Evolutionary conservation across 2,797 vertebrate genomes (phyloP).

Genomic region (Lateolabrax maculatus): DNA sequence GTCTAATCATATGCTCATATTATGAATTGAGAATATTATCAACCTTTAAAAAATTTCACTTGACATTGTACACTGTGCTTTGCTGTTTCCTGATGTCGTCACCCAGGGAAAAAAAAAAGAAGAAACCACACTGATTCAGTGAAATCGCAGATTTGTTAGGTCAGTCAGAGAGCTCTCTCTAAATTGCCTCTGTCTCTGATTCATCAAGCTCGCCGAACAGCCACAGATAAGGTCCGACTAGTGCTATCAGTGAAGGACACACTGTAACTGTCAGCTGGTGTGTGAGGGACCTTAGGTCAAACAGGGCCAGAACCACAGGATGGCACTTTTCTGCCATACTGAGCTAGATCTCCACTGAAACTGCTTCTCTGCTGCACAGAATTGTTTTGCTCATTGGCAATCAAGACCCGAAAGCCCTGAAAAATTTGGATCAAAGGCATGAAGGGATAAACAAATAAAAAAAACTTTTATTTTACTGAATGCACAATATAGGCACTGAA

Average conservation of each 20-base stretch:
- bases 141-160: not conserved
- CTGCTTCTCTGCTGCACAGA: constrained; percentile 17
- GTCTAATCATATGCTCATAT: not conserved
- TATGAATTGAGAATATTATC: not conserved
- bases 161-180: not conserved
- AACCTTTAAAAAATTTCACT: not conserved
- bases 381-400: constrained; percentile 23
- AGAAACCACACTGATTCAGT: not conserved
- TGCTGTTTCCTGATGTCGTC: not conserved
- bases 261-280: not conserved
- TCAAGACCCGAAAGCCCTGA: constrained; percentile 22
- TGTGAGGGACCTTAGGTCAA: constrained; percentile 24
- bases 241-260: not conserved
- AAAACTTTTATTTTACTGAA: not conserved
- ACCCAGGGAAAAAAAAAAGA: not conserved
- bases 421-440: constrained; percentile 28
- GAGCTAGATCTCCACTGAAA: constrained; percentile 19
- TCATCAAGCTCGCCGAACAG: not conserved
- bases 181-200: not conserved
- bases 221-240: not conserved
- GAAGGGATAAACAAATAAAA: not conserved
- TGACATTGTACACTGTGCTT: not conserved
- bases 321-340: not conserved
- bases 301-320: constrained; percentile 15
- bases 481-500: not conserved